Conservation (phyloP, 2,888 invertebrate species). For the Drosophila mimica region DNA sequence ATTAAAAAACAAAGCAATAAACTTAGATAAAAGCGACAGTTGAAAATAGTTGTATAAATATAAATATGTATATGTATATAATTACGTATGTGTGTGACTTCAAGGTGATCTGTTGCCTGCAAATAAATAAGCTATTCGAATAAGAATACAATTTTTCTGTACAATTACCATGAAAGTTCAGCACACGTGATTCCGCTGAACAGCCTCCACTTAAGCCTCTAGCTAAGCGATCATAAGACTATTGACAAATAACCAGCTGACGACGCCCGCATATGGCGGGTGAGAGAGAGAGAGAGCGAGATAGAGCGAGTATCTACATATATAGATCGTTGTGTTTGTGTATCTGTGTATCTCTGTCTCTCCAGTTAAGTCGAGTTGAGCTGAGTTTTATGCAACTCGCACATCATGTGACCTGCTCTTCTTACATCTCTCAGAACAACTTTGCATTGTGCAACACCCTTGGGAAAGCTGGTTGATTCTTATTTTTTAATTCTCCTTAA, state of each 20-base stretch:
- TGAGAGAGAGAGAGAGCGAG: conserved; percentile 29
- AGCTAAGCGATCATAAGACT: conserved; percentile 60
- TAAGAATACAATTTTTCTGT: conserved; percentile 4
- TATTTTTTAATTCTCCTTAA: not conserved
- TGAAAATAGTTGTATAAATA: conserved; percentile 12
- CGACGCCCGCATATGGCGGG: conserved; percentile 26
- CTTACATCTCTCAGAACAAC: conserved; percentile 18
- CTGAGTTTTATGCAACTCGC: conserved; percentile 73
- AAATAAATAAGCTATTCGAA: conserved; percentile 1
- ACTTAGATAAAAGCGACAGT: conserved; percentile 31
- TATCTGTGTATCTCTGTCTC: conserved; percentile 33
- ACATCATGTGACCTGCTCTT: conserved; percentile 67
- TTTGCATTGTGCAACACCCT: conserved; percentile 10
- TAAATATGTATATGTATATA: not conserved
- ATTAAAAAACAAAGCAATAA: conserved; percentile 30
- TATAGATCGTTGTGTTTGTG: conserved; percentile 15
- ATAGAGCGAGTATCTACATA: conserved; percentile 32
- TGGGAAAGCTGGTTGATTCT: not conserved
- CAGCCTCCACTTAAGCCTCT: conserved; percentile 19
- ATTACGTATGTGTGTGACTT: conserved; percentile 38
- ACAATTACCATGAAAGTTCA: conserved; percentile 8
- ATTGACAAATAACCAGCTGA: conserved; percentile 48
- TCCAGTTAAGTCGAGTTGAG: conserved; percentile 61
- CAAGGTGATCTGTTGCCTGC: conserved; percentile 65
- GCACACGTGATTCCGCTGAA: conserved; percentile 64